A percentile compares a stretch with the other conserved stretches of the same genome.
phyloP scores from a whole-genome alignment of 1,140 invertebrate species.

The Zaprionus lachaisei region DNA sequence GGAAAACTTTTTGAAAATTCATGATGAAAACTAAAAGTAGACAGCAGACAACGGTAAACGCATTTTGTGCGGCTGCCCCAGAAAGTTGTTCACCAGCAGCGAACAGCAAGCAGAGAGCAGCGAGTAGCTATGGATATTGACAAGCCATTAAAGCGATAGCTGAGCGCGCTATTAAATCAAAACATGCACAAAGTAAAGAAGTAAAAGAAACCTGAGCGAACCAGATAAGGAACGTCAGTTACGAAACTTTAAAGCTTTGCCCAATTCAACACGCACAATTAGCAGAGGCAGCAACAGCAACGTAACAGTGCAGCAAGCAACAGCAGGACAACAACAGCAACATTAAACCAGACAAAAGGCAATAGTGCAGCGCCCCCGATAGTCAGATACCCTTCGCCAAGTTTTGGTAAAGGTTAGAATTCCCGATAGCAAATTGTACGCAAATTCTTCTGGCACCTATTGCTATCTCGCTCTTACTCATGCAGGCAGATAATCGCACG shows the following conservation, averaged over 20 bases:
- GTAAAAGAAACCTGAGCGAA: not conserved
- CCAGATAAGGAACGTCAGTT: conserved; percentile 21
- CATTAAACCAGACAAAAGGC: not conserved
- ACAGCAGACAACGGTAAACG: conserved; percentile 45
- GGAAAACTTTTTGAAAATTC: conserved; percentile 71
- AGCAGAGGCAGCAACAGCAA: conserved; percentile 2
- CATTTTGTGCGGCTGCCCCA: conserved; percentile 32
- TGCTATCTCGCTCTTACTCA: no score
- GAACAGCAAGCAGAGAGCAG: conserved; percentile 16
- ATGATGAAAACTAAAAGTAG: conserved; percentile 81
- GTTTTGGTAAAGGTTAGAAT: no score
- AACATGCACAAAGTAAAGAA: conserved; percentile 36
- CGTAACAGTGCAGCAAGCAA: not conserved
- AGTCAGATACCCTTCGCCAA: no score
- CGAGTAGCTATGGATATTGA: conserved; percentile 66
- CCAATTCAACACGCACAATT: conserved; percentile 25
- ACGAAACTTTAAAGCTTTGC: conserved; percentile 31
- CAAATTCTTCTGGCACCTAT: no score
- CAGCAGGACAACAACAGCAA: conserved; percentile 1
- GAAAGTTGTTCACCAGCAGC: conserved; percentile 24
- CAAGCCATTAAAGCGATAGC: conserved; percentile 76
- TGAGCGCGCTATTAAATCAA: conserved; percentile 66
- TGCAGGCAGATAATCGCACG: no score
- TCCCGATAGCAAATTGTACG: no score
- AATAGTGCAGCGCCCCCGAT: no score